A percentile compares a stretch with the other conserved stretches of the same genome.
Evolutionary conservation across 2,888 invertebrate species (phyloP).

Genomic region (Scaptomyza polygonia): DNA sequence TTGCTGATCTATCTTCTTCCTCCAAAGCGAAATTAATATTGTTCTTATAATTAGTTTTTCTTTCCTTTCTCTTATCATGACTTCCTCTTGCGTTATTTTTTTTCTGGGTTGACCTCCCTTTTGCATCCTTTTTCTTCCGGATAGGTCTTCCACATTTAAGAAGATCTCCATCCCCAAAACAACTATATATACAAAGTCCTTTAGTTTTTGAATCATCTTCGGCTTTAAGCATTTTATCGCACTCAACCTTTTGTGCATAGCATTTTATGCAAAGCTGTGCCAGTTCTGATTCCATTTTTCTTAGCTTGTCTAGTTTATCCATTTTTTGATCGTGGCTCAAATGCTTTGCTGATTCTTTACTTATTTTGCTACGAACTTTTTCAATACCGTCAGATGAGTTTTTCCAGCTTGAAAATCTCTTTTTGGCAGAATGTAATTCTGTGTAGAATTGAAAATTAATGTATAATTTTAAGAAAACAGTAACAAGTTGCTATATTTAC

Average conservation of each 20-base stretch:
- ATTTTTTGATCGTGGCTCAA: not conserved
- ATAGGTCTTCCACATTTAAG: not conserved
- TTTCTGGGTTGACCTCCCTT: not conserved
- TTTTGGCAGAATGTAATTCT: not conserved
- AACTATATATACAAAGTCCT: not conserved
- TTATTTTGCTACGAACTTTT: not conserved
- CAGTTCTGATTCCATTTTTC: not conserved
- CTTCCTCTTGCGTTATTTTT: not conserved
- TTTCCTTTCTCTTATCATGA: not conserved
- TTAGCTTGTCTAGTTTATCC: not conserved
- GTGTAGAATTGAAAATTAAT: not conserved
- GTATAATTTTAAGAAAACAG: not conserved
- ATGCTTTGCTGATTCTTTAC: not conserved
- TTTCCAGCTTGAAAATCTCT: not conserved
- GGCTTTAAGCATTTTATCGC: not conserved
- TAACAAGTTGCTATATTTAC: not conserved
- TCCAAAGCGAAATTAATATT: not conserved
- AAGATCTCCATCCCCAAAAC: not conserved
- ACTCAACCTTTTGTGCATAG: not conserved
- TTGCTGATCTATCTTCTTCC: not conserved
- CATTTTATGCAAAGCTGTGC: not conserved
- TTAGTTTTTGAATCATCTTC: not conserved
- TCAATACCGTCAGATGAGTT: not conserved
- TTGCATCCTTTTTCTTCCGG: no score
- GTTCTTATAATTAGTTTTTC: not conserved